A percentile compares a stretch with the other conserved stretches of the same genome.
These are phyloP conservation scores for Saccostrea glomerata DNA, from an alignment of 1,140 invertebrate species.

Conservation along the genomic window DNA sequence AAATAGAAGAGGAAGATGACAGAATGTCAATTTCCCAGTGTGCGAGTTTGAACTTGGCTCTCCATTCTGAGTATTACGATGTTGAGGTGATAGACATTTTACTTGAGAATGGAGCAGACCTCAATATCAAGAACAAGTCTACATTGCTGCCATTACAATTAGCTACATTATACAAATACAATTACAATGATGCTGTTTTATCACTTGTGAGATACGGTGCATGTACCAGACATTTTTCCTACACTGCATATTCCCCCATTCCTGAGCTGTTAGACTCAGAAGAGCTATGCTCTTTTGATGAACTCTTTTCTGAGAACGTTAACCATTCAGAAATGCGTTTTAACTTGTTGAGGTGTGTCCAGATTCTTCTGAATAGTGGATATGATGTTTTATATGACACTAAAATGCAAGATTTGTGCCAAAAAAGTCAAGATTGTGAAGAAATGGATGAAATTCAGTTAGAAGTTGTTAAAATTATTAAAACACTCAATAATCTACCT, in stretches of 20 bases:
- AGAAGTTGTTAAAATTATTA: neutral
- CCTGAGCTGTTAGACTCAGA: neutral
- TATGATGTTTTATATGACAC: neutral
- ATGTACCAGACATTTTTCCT: neutral
- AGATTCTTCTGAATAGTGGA: slow-evolving; percentile 4
- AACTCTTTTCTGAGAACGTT: neutral
- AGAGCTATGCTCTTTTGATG: neutral
- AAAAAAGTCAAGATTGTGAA: neutral
- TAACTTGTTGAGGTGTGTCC: neutral
- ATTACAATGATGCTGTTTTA: neutral
- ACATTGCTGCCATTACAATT: neutral
- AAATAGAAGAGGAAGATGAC: neutral
- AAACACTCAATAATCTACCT: neutral
- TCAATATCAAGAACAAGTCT: neutral
- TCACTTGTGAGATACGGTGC: neutral
- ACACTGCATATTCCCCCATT: neutral
- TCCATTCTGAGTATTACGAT: slow-evolving; percentile 1
- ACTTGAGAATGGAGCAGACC: neutral
- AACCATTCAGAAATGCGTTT: neutral
- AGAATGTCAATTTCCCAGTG: neutral
- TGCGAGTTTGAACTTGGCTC: neutral
- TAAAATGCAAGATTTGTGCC: neutral
- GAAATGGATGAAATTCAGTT: neutral
- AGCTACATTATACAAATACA: neutral
- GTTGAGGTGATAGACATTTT: neutral